Evolutionary conservation across 1,140 invertebrate genomes (phyloP).

Genomic region (Anastrepha obliqua): DNA sequence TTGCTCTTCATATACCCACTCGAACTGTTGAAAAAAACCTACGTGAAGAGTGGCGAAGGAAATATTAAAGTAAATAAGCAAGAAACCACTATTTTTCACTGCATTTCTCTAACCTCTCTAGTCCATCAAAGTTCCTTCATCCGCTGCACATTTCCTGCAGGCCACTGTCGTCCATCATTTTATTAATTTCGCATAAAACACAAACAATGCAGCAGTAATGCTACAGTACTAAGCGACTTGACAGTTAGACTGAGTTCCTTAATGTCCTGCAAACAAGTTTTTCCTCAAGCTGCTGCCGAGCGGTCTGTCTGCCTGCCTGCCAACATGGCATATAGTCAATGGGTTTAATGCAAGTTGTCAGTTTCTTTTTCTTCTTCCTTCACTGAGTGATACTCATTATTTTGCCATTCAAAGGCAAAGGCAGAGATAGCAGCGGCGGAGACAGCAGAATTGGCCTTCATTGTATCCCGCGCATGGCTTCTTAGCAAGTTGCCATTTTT

Average conservation of each 20-base stretch:
- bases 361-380: neutral
- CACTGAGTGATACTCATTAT: slow-evolving; percentile 35
- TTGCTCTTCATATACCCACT: too few relatives aligned
- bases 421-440: neutral
- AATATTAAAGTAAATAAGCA: too few relatives aligned
- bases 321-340: slow-evolving; percentile 19
- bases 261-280: slow-evolving; percentile 53
- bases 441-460: neutral
- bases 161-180: neutral
- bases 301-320: neutral
- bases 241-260: slow-evolving; percentile 20
- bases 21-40: too few relatives aligned
- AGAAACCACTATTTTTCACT: too few relatives aligned
- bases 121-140: neutral
- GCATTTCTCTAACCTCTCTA: too few relatives aligned
- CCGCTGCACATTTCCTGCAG: too few relatives aligned
- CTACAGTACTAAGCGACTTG: neutral
- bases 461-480: neutral
- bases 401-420: slow-evolving; percentile 1
- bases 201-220: neutral
- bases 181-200: neutral
- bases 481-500: slow-evolving; percentile 5
- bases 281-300: neutral
- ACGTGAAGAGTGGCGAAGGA: too few relatives aligned
- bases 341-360: slow-evolving; percentile 36